phyloP scores from a whole-genome alignment of 2,113 vertebrate species.

The Motacilla tschutschensis region DNA sequence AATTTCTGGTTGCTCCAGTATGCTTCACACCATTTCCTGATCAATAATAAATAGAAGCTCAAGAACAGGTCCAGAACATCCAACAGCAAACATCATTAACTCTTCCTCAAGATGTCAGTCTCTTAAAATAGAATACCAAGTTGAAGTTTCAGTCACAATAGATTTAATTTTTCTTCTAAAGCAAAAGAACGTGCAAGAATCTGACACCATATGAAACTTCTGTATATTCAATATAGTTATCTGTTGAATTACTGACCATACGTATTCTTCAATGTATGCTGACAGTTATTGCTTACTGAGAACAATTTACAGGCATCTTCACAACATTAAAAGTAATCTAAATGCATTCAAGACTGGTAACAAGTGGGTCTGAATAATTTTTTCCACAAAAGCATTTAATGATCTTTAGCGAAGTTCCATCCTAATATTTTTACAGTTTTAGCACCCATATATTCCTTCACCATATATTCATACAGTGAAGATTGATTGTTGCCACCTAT shows the following conservation, averaged over 20 bases:
- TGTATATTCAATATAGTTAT: neutral
- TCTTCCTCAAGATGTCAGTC: neutral
- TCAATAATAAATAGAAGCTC: neutral
- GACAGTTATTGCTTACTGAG: constrained; percentile 26
- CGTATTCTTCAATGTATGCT: neutral
- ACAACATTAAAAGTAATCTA: constrained; percentile 59
- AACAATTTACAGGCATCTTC: constrained; percentile 50
- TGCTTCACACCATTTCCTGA: neutral
- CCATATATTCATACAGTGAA: neutral
- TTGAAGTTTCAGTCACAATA: constrained; percentile 7
- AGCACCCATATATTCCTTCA: neutral
- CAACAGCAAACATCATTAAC: neutral
- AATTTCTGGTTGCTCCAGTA: neutral
- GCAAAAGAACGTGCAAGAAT: neutral
- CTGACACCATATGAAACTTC: neutral
- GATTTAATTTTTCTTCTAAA: constrained; percentile 4
- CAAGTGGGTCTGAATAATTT: constrained; percentile 32
- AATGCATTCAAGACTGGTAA: constrained; percentile 51
- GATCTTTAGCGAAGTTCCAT: constrained; percentile 35
- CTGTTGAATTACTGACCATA: constrained; percentile 20
- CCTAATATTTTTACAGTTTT: constrained; percentile 36
- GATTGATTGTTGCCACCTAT: neutral
- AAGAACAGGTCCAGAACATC: neutral
- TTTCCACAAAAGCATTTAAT: constrained; percentile 8
- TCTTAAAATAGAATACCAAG: neutral